Evolutionary conservation across 2,797 vertebrate species (phyloP), one percentile per base, ranked within the genome.

Genomic region (Pipistrellus pygmaeus): DNA sequence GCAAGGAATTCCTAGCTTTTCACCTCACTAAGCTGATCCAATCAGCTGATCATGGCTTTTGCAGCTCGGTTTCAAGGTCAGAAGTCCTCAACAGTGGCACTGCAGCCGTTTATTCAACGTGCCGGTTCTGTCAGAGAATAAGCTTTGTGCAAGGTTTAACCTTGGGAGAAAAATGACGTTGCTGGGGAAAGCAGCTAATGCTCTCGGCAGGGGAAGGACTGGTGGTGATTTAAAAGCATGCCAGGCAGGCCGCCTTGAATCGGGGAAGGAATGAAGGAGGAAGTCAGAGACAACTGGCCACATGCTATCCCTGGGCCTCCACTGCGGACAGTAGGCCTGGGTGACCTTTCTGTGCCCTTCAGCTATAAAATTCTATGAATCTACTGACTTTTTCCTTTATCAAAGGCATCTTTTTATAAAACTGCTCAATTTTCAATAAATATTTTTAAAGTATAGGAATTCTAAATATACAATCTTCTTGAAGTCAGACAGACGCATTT

Each of bases 1-100:
- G 69, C 71, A 76, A 91, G 80, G 30, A 96, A 93, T 88, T 80
- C 73, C 92, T 55, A 85, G 95, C 81, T 92, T 91, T 94, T 94
- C 81, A 68, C 69, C 38, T 78, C 80, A 66, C 78, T 93, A 80
- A 86, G 32, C 64, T 82, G 62, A 90, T 83, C 32, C 88, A 62
- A 78, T 92, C 88, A 95, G 71, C 68, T 93, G 88, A 91, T 66
- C 62, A 10, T 77, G 57, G 91, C 80, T 91, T 81, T 85, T 83
- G 80, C 85, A 48, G 62, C 51, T 92, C 13, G 0, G 32, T 53
- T 82, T 82, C 95, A 96, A 96, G 86, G 95, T 96, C 84, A 89
- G n/a, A 82, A 90, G 60, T 18, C 62, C 71, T 60, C 41, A 83
- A 71, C 32, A 25, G 46, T 51, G 41, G 32, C 57, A 73, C 35